Evolutionary conservation across 2,113 vertebrate species (phyloP).

Genomic region (Parus major): DNA sequence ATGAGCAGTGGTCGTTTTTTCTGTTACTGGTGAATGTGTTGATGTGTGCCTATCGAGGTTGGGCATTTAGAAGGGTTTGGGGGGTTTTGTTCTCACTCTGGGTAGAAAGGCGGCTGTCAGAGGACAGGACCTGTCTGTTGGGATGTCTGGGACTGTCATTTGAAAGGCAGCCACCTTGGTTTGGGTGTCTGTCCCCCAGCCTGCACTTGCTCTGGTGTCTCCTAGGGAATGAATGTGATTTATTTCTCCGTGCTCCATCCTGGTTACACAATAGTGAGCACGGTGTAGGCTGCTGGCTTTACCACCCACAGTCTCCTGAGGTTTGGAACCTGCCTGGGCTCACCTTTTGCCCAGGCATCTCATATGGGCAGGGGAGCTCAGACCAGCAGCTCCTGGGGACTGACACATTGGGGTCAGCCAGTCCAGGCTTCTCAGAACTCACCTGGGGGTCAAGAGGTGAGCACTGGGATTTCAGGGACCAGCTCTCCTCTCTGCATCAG

Average conservation of each 20-base stretch:
- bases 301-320: neutral
- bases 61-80: neutral
- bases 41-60: neutral
- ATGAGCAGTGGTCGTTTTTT: neutral
- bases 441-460: neutral
- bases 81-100: neutral
- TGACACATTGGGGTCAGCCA: accelerated
- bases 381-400: neutral
- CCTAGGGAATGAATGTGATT: neutral
- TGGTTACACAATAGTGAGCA: neutral
- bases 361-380: neutral
- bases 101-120: neutral
- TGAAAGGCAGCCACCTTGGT: neutral
- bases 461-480: neutral
- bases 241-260: neutral
- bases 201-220: neutral
- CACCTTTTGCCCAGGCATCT: neutral
- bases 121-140: neutral
- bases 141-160: neutral
- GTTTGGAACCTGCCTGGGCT: neutral
- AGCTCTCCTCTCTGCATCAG: neutral
- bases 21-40: neutral
- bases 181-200: neutral
- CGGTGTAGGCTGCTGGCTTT: neutral
- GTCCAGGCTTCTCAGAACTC: neutral